Conservation (phyloP, 2,113 vertebrate species). For the Pangasianodon hypophthalmus region DNA sequence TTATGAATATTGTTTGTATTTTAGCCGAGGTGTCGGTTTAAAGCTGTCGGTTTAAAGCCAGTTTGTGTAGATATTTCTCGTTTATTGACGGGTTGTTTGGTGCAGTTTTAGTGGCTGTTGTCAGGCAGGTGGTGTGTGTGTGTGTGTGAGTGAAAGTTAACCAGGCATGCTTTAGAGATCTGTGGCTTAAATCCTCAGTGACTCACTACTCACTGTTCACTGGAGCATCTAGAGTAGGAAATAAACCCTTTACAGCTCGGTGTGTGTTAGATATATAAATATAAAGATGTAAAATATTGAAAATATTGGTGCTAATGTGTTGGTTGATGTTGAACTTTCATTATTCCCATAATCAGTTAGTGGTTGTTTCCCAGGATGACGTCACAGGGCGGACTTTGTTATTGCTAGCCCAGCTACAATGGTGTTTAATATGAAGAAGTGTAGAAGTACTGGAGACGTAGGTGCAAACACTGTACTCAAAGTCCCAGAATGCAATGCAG, state of each 20-base stretch:
- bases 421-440: neutral
- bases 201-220: neutral
- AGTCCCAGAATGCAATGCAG: neutral
- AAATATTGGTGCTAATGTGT: neutral
- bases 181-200: neutral
- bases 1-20: neutral
- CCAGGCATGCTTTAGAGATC: neutral
- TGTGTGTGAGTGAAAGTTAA: constrained; percentile 45
- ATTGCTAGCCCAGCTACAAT: neutral
- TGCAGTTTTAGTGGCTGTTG: neutral
- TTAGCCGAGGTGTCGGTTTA: neutral
- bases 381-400: neutral
- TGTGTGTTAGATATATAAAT: neutral
- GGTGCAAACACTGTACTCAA: neutral
- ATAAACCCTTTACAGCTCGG: neutral
- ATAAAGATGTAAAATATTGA: neutral
- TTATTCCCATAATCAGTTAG: neutral
- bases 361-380: neutral
- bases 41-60: neutral
- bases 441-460: neutral
- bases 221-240: neutral
- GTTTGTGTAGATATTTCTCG: neutral
- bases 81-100: neutral
- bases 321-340: neutral
- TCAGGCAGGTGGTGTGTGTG: constrained; percentile 37